phyloP scores from a whole-genome alignment of 2,113 vertebrate species.

The Bufo bufo region DNA sequence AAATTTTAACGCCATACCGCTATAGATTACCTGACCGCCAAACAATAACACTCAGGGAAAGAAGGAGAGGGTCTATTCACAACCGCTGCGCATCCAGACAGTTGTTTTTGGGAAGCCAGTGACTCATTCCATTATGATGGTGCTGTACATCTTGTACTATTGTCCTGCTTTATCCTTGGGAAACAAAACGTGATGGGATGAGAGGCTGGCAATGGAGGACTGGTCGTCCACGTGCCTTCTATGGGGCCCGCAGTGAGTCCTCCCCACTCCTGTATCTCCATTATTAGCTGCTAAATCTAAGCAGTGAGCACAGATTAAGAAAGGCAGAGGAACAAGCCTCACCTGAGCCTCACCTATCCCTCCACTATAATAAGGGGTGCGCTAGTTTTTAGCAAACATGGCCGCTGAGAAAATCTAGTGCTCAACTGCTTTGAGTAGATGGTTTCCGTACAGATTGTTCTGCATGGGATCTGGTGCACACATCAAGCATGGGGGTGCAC shows the following conservation, averaged over 20 bases:
- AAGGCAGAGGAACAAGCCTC: not conserved
- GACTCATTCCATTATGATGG: not conserved
- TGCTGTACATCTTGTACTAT: not conserved
- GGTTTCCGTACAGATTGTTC: too few relatives aligned
- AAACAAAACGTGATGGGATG: not conserved
- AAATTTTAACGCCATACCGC: not conserved
- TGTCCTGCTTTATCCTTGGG: constrained; percentile 7
- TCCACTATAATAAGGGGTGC: not conserved
- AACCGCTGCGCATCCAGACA: not conserved
- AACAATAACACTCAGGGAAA: not conserved
- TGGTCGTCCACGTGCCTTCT: not conserved
- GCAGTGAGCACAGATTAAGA: not conserved
- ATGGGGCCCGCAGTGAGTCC: not conserved
- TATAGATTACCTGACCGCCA: constrained; percentile 4
- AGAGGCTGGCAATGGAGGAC: not conserved
- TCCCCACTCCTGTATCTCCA: not conserved
- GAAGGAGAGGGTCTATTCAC: not conserved
- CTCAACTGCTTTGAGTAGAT: too few relatives aligned
- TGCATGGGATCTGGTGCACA: too few relatives aligned
- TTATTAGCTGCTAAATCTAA: not conserved
- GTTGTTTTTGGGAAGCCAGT: not conserved
- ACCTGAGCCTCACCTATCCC: not conserved
- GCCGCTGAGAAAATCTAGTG: too few relatives aligned
- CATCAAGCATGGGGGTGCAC: too few relatives aligned
- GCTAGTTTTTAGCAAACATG: too few relatives aligned